Evolutionary conservation across 2,113 vertebrate genomes (phyloP).

Genomic region (Leptocoma aspasia): DNA sequence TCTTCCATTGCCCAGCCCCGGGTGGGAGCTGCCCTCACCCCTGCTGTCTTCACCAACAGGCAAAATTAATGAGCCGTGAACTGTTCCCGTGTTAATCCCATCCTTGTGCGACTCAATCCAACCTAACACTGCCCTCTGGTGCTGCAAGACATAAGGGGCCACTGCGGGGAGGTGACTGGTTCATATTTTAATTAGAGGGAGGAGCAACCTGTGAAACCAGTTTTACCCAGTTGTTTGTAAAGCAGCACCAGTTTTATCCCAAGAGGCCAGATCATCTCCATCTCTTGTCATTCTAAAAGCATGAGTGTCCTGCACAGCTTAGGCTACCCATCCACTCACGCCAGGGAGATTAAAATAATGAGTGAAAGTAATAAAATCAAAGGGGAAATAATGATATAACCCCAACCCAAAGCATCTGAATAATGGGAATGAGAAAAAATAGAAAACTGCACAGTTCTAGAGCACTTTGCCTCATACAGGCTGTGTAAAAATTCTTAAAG

Average conservation of each 20-base stretch:
- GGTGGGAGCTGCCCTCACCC: neutral
- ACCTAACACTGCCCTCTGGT: conserved; percentile 80
- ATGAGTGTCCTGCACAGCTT: neutral
- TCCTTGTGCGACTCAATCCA: conserved; percentile 53
- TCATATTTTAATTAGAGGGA: neutral
- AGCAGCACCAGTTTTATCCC: neutral
- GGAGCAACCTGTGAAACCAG: neutral
- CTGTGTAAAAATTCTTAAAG: neutral
- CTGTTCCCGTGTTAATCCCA: conserved; percentile 5
- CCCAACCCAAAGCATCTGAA: neutral
- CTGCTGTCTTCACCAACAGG: neutral
- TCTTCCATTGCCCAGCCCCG: neutral
- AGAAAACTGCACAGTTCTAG: neutral
- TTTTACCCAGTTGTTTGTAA: neutral
- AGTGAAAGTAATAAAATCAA: neutral
- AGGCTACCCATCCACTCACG: neutral
- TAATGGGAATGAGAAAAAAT: neutral
- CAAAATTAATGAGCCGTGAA: neutral
- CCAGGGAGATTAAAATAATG: neutral
- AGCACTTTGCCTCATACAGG: neutral
- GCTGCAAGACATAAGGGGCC: conserved; percentile 56
- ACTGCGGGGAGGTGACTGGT: neutral
- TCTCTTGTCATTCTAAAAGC: neutral
- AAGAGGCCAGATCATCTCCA: neutral
- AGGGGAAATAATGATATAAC: neutral